These are phyloP conservation scores for Grallaria varia DNA, from an alignment of 2,113 vertebrate genomes.

Conservation along the genomic window DNA sequence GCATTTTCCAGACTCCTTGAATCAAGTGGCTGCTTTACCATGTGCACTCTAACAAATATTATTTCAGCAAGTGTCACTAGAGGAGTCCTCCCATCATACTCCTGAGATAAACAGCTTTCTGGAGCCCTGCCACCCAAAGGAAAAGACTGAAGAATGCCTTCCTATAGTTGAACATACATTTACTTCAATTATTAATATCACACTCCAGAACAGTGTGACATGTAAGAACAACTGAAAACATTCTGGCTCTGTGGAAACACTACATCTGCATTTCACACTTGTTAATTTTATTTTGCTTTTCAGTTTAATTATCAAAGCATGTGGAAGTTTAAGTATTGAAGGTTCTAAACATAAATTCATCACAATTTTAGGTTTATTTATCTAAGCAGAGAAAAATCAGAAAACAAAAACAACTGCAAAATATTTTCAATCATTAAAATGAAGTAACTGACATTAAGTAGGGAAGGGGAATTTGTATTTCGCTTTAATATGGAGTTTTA, in stretches of 20 bases:
- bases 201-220: neutral
- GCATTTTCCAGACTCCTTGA: neutral
- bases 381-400: neutral
- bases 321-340: neutral
- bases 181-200: neutral
- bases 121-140: neutral
- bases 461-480: neutral
- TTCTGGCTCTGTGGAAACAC: neutral
- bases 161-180: neutral
- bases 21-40: neutral
- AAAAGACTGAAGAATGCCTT: neutral
- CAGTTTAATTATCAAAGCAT: neutral
- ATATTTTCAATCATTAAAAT: neutral
- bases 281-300: neutral
- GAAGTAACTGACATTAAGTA: neutral
- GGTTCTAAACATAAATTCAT: neutral
- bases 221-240: neutral
- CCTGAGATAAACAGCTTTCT: neutral
- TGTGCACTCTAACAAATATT: neutral
- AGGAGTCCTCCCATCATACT: neutral
- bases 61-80: neutral
- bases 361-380: neutral
- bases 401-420: neutral
- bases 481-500: conserved; percentile 7
- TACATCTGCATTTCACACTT: neutral